Percentiles rank a stretch among this genome's conserved stretches.
phyloP scores from a whole-genome alignment of 92 coral and sea anemone species.

The Heliopora coerulea region DNA sequence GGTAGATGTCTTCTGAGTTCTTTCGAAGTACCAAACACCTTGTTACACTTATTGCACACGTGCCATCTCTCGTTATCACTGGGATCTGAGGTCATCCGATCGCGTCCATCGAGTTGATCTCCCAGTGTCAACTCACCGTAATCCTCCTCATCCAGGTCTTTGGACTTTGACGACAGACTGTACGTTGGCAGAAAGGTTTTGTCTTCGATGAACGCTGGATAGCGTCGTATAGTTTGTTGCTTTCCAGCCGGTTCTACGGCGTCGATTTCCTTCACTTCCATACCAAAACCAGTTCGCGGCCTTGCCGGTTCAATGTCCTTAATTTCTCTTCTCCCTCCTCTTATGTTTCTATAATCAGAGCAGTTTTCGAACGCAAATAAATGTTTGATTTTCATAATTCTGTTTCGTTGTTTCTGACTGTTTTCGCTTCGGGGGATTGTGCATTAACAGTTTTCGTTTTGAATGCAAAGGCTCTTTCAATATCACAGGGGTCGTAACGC shows the following conservation, averaged over 20 bases:
- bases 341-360: slow-evolving; percentile 8
- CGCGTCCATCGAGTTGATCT: neutral
- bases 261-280: neutral
- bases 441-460: slow-evolving; percentile 32
- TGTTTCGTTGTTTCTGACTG: slow-evolving; percentile 5
- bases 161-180: slow-evolving; percentile 19
- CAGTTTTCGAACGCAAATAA: slow-evolving; percentile 20
- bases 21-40: slow-evolving; percentile 39
- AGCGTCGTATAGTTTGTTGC: slow-evolving; percentile 1
- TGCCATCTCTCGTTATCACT: slow-evolving; percentile 35
- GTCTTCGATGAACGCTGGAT: slow-evolving; percentile 41
- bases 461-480: neutral
- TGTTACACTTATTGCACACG: slow-evolving; percentile 39
- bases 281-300: no score
- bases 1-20: slow-evolving; percentile 40
- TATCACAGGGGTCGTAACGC: no score
- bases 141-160: slow-evolving; percentile 33
- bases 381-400: slow-evolving; percentile 32
- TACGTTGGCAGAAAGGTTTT: slow-evolving; percentile 32
- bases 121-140: slow-evolving; percentile 27
- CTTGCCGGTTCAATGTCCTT: no score
- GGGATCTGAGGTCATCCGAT: neutral
- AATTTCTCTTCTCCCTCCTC: neutral
- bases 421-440: slow-evolving; percentile 38
- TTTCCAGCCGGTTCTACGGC: neutral